Evolutionary conservation across 1,140 invertebrate species (phyloP).

Genomic region (Daktulosphaira vitifoliae): DNA sequence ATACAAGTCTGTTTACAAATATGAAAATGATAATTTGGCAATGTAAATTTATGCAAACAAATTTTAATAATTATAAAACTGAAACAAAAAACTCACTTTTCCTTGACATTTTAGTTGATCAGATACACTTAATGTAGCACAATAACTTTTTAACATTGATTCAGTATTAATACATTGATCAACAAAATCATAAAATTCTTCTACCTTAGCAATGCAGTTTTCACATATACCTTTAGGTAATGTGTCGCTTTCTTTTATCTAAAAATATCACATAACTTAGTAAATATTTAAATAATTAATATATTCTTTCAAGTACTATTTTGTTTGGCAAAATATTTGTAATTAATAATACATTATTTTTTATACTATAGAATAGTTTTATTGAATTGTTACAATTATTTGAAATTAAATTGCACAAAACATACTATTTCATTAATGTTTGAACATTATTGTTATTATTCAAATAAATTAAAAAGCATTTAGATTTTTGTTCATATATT

Average conservation of each 20-base stretch:
- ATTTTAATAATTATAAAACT: constrained; percentile 42
- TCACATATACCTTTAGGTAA: constrained; percentile 62
- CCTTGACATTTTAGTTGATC: constrained; percentile 53
- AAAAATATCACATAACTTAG: constrained; percentile 38
- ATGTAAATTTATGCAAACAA: neutral
- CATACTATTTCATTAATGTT: too few species aligned
- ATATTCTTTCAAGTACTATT: too few species aligned
- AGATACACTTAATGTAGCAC: constrained; percentile 52
- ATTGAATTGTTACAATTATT: too few species aligned
- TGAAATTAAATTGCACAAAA: too few species aligned
- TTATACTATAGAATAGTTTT: too few species aligned
- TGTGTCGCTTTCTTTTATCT: constrained; percentile 59
- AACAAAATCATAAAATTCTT: constrained; percentile 53
- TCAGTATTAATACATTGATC: constrained; percentile 58
- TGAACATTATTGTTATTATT: too few species aligned
- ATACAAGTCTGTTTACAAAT: neutral
- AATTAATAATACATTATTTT: too few species aligned
- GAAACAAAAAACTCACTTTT: constrained; percentile 52
- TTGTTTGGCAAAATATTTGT: too few species aligned
- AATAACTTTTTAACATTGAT: constrained; percentile 57
- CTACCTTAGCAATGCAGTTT: constrained; percentile 54
- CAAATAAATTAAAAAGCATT: too few species aligned
- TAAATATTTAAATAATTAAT: constrained; percentile 16
- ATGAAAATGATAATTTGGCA: neutral
- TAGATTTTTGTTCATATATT: too few species aligned